Evolutionary conservation across 2,113 vertebrate species (phyloP), one percentile per base, ranked within the genome.

Genomic region (Notiomystis cincta): DNA sequence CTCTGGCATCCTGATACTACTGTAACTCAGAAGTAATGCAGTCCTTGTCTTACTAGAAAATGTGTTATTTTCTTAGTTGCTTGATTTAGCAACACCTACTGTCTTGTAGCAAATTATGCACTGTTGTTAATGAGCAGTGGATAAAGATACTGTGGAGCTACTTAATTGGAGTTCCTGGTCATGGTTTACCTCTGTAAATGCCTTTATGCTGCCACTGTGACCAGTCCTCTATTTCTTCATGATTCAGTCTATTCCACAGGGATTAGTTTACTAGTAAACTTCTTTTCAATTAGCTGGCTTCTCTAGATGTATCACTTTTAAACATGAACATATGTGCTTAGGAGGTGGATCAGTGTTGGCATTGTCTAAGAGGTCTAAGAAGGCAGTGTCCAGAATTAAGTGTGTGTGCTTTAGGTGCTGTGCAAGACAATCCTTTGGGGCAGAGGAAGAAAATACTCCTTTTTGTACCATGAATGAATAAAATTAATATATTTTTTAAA

Each of bases 381-480:
- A 15, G 35, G 47, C 0, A 0, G 23, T 50, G 24, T 69, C 28
- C 57, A 53, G 30, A 31, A 11, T 9, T 17, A 31, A 20, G 13
- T 35, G 23, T 0, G 0, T 56, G 30, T 79, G 42, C 21, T 76
- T 40, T 27, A 64, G 33, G 9, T 25, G 6, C 28, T 44, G 8
- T 6, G 0, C 31, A 37, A 44, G 62, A 65, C n/a, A 58, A 7
- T 58, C 35, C 11, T 13, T 21, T 47, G 47, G 24, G 15, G 6
- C 23, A 28, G 20, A 60, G 33, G 35, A 89, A 77, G 27, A 47
- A 82, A 47, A 20, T 70, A 12, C 0, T 77, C 27, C 3, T 90
- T 94, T 94, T 95, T 91, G 6, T 90, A 93, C 27, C 3, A 19
- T 64, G 10, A 89, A 78, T 66, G 28, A 95, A 89, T 93, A 77